Conservation (phyloP, 2,113 vertebrate species). For the Passer domesticus region DNA sequence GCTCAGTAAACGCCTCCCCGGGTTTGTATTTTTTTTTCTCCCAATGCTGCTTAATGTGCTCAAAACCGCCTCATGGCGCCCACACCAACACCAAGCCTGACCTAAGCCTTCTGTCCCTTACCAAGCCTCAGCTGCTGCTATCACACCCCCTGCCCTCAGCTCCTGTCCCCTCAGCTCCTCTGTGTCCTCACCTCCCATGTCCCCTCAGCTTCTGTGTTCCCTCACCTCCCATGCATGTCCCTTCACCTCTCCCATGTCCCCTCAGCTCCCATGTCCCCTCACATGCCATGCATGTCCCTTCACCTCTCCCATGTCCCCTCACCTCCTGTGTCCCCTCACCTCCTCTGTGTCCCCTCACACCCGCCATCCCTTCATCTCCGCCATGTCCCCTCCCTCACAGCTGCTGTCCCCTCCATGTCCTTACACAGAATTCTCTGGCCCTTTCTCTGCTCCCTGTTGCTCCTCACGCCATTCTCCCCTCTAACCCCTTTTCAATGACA, state of each 20-base stretch:
- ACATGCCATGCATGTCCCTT: no score
- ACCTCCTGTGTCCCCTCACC: not conserved
- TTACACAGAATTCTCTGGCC: not conserved
- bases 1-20: accelerated
- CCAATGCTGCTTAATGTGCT: not conserved
- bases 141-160: not conserved
- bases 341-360: no score
- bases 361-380: not conserved
- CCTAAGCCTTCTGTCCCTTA: not conserved
- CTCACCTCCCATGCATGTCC: no score
- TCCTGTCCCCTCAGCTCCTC: no score
- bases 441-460: not conserved
- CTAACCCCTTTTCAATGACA: not conserved
- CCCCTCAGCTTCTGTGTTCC: no score
- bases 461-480: not conserved
- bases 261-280: no score
- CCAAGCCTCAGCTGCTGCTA: not conserved
- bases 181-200: no score
- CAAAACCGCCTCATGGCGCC: no score
- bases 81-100: not conserved
- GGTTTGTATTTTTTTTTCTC: not conserved
- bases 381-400: not conserved
- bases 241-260: no score
- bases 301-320: no score
- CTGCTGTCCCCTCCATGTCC: not conserved